Percentiles rank a stretch among this genome's conserved stretches.
Evolutionary conservation across 2,113 vertebrate species (phyloP).

Genomic region (Edolisoma coerulescens): DNA sequence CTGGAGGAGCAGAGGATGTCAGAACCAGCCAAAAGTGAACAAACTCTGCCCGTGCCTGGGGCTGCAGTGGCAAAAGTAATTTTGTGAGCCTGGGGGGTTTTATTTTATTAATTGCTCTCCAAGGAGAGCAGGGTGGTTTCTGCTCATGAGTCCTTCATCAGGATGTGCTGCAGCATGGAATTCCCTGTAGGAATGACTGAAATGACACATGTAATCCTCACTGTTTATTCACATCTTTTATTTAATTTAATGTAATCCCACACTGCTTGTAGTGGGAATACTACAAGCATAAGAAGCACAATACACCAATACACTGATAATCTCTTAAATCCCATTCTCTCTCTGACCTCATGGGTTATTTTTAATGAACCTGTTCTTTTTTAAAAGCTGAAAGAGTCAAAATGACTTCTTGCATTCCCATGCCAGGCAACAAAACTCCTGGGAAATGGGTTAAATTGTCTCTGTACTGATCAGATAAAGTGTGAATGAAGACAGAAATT

Average conservation of each 20-base stretch:
- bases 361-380: not conserved
- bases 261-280: not conserved
- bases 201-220: not conserved
- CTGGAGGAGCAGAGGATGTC: not conserved
- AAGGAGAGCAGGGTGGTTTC: not conserved
- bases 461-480: not conserved
- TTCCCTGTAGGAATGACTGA: not conserved
- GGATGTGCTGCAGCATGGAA: not conserved
- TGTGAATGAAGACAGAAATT: not conserved
- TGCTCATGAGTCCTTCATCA: not conserved
- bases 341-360: not conserved
- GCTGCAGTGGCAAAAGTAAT: not conserved
- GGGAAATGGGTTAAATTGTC: not conserved
- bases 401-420: not conserved
- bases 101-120: too few relatives aligned
- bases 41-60: accelerated
- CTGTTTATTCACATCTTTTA: not conserved
- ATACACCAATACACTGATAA: accelerated
- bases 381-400: not conserved
- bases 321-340: not conserved
- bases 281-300: not conserved
- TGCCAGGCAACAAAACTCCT: not conserved
- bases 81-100: not conserved
- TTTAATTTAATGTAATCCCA: too few relatives aligned
- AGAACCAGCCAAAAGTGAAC: not conserved